Evolutionary conservation across 2,888 invertebrate species (phyloP).

Genomic region (Cerastoderma edule): DNA sequence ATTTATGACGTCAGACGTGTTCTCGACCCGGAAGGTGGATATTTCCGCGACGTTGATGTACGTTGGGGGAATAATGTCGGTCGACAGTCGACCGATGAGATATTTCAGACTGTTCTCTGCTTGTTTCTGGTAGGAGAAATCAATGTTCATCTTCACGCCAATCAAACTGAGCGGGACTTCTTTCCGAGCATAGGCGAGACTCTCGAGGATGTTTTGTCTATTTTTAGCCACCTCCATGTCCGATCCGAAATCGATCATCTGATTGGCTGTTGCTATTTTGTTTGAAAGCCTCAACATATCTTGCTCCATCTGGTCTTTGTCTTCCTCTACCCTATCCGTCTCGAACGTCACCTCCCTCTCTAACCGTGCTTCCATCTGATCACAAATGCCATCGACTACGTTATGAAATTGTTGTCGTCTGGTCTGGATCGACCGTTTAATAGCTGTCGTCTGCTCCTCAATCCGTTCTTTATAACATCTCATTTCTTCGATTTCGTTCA

Average conservation of each 20-base stretch:
- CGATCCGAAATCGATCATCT: conserved; percentile 64
- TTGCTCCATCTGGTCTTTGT: conserved; percentile 47
- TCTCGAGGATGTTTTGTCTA: conserved; percentile 40
- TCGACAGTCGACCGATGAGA: conserved; percentile 55
- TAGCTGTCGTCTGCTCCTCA: conserved; percentile 29
- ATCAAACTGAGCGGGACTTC: conserved; percentile 48
- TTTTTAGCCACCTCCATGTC: conserved; percentile 58
- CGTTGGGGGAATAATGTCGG: conserved; percentile 52
- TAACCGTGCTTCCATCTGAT: conserved; percentile 39
- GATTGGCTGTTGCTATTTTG: conserved; percentile 60
- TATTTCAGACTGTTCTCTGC: conserved; percentile 58
- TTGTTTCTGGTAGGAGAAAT: conserved; percentile 51
- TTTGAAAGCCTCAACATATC: conserved; percentile 52
- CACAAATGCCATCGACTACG: conserved; percentile 44
- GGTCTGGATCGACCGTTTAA: conserved; percentile 28
- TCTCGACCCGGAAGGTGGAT: conserved; percentile 60
- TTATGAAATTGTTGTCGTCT: conserved; percentile 49
- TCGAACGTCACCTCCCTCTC: conserved; percentile 48
- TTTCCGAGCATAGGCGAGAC: conserved; percentile 44
- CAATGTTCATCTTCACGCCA: conserved; percentile 44
- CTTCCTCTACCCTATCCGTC: conserved; percentile 42
- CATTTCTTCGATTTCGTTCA: conserved; percentile 58
- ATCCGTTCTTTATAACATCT: conserved; percentile 41
- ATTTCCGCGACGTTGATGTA: conserved; percentile 59
- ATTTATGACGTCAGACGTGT: conserved; percentile 61